Conservation (phyloP, 2,888 invertebrate genomes). For the Athrips mouffetella region DNA sequence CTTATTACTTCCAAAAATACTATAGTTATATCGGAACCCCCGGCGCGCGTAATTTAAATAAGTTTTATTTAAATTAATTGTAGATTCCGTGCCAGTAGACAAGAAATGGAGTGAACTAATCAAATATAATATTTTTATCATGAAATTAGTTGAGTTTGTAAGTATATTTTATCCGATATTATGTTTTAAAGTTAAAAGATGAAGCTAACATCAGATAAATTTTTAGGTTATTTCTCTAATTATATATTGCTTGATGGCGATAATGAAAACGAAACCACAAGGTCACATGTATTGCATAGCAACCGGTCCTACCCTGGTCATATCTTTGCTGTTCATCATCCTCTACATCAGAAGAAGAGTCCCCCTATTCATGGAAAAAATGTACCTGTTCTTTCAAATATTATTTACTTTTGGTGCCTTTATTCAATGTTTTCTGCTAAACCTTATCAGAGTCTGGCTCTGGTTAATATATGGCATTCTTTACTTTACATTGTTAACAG, state of each 20-base stretch:
- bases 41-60: not conserved
- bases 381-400: conserved; percentile 73
- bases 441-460: conserved; percentile 58
- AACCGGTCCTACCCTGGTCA: conserved; percentile 64
- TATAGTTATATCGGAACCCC: not conserved
- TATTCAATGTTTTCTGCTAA: conserved; percentile 66
- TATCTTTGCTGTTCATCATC: conserved; percentile 61
- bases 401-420: conserved; percentile 70
- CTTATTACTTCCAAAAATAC: no score
- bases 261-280: conserved; percentile 47
- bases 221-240: conserved; percentile 59
- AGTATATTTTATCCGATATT: conserved; percentile 40
- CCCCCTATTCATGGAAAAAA: conserved; percentile 71
- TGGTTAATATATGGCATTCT: conserved; percentile 66
- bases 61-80: conserved; percentile 19
- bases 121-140: conserved; percentile 68
- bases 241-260: conserved; percentile 53
- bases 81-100: conserved; percentile 69
- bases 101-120: conserved; percentile 69
- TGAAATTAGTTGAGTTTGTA: conserved; percentile 72
- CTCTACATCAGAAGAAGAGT: conserved; percentile 64
- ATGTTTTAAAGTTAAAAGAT: not conserved
- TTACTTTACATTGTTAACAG: conserved; percentile 61
- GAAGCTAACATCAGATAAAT: conserved; percentile 18
- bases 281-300: conserved; percentile 74